phyloP scores from a whole-genome alignment of 2,888 invertebrate species.

The Leptinotarsa haldemani region DNA sequence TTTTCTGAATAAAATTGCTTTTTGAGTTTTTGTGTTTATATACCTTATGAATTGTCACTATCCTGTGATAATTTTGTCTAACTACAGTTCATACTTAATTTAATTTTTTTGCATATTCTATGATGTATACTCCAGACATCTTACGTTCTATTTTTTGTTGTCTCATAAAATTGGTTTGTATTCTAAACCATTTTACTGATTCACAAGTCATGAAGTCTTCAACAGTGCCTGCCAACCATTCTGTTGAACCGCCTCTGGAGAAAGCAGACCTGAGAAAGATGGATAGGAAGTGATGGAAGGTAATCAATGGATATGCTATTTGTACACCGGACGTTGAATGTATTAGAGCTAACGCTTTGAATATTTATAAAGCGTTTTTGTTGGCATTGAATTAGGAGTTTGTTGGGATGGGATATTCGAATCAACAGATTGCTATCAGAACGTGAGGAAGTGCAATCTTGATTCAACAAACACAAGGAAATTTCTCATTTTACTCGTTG shows the following conservation, averaged over 20 bases:
- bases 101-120: no score
- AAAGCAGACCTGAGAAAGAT: neutral
- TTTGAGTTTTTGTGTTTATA: no score
- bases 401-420: neutral
- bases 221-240: neutral
- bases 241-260: neutral
- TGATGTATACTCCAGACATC: no score
- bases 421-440: slow-evolving; percentile 7
- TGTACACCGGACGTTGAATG: slow-evolving; percentile 7
- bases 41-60: no score
- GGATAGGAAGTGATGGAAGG: neutral
- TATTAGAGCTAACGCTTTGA: slow-evolving; percentile 13
- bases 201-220: neutral
- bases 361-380: slow-evolving; percentile 17
- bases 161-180: neutral
- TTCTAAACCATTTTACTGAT: neutral
- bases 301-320: slow-evolving; percentile 12
- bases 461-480: no score
- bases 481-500: no score
- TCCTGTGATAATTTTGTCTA: no score
- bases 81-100: no score
- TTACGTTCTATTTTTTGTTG: no score
- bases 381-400: neutral
- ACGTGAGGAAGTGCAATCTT: neutral
- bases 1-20: no score